Conservation (phyloP, 2,797 vertebrate genomes). For the Pseudochirops cupreus region DNA sequence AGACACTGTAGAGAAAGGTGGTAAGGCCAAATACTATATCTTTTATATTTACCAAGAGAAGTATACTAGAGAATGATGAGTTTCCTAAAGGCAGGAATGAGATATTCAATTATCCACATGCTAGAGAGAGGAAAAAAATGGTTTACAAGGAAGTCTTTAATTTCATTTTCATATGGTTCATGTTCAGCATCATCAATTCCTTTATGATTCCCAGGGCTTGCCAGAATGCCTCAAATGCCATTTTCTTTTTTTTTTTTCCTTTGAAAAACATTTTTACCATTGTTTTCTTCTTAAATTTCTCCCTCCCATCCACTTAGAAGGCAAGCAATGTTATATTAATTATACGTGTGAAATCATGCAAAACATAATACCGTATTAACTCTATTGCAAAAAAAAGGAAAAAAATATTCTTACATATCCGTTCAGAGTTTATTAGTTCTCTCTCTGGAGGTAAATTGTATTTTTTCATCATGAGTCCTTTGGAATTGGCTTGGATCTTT, state of each 20-base stretch:
- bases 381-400: background rate
- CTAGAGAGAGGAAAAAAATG: background rate
- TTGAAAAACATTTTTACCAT: background rate
- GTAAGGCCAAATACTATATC: background rate
- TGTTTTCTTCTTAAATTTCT: background rate
- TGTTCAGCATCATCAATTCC: background rate
- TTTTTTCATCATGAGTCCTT: background rate
- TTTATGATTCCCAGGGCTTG: background rate
- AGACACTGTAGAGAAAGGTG: rapidly evolving
- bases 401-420: background rate
- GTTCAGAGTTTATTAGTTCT: background rate
- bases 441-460: background rate
- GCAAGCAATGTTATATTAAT: background rate
- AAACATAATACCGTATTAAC: background rate
- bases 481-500: background rate
- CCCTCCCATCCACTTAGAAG: background rate
- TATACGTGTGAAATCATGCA: background rate
- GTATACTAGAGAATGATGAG: background rate
- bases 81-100: background rate
- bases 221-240: background rate
- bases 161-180: background rate
- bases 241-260: background rate
- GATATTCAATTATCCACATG: background rate
- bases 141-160: background rate
- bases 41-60: background rate